Conservation (phyloP, 2,113 vertebrate genomes). For the Macaca fascicularis region DNA sequence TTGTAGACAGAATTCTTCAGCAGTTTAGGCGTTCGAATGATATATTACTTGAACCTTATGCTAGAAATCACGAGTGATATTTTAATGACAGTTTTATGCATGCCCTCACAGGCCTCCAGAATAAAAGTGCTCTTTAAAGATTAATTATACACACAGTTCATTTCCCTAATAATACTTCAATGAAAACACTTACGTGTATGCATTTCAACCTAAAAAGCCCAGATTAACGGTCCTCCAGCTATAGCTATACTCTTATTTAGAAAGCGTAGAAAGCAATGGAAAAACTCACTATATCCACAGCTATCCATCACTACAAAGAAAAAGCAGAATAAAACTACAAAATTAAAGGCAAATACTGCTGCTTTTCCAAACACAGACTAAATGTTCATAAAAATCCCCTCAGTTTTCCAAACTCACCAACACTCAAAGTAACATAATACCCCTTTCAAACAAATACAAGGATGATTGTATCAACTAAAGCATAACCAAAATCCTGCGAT, state of each 20-base stretch:
- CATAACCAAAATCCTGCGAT: background rate
- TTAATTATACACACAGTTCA: background rate
- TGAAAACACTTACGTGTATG: background rate
- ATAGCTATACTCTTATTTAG: background rate
- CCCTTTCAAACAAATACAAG: background rate
- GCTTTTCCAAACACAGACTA: slow-evolving; percentile 36
- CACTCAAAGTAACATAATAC: slow-evolving; percentile 24
- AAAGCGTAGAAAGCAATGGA: background rate
- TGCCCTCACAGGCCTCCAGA: background rate
- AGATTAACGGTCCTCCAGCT: background rate
- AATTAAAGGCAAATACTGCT: slow-evolving; percentile 46
- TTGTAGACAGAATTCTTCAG: background rate
- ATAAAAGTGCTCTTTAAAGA: slow-evolving; percentile 9
- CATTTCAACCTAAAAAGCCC: slow-evolving; percentile 23
- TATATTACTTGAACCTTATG: background rate
- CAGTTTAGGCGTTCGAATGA: background rate
- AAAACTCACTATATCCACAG: background rate
- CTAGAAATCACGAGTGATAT: slow-evolving; percentile 15
- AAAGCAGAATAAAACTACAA: background rate
- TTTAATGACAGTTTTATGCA: slow-evolving; percentile 25
- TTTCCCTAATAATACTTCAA: slow-evolving; percentile 5
- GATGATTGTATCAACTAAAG: background rate
- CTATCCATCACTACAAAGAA: background rate
- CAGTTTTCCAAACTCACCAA: slow-evolving; percentile 27
- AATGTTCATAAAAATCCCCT: slow-evolving; percentile 34